phyloP scores from a whole-genome alignment of 2,888 invertebrate genomes.

The Himalopsyche japonica region DNA sequence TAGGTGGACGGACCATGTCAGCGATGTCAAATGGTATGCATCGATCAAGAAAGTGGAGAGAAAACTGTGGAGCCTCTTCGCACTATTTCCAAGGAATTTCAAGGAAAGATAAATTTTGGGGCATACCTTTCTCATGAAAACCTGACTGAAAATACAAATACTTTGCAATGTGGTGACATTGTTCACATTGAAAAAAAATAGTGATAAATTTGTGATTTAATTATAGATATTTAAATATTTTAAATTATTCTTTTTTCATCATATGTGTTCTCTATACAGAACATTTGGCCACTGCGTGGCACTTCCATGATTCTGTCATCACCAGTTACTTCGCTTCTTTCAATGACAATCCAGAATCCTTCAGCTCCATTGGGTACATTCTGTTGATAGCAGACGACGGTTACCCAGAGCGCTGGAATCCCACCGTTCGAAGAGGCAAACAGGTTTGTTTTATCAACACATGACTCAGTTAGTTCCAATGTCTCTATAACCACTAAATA shows the following conservation, averaged over 20 bases:
- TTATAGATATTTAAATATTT: background rate
- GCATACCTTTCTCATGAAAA: conserved; percentile 67
- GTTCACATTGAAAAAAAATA: conserved; percentile 2
- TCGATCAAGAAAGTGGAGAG: conserved; percentile 82
- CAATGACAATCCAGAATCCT: too few species aligned
- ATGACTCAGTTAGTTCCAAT: too few species aligned
- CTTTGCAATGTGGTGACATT: conserved; percentile 48
- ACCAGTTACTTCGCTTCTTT: too few species aligned
- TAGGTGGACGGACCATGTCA: conserved; percentile 81
- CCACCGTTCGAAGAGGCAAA: too few species aligned
- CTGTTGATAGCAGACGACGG: too few species aligned
- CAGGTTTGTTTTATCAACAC: too few species aligned
- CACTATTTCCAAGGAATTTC: conserved; percentile 72
- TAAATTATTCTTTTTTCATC: background rate
- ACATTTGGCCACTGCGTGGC: too few species aligned
- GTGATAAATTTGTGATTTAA: background rate
- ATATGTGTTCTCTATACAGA: too few species aligned
- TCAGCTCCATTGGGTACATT: too few species aligned
- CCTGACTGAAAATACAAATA: conserved; percentile 48
- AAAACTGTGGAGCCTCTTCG: conserved; percentile 78
- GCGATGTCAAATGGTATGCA: conserved; percentile 95
- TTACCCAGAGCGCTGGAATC: too few species aligned
- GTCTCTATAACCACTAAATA: too few species aligned
- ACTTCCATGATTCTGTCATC: too few species aligned
- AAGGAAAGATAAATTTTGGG: conserved; percentile 81